Base-by-base conservation (phyloP, 92 coral and sea anemone species). In the Actinostola sp. region DNA sequence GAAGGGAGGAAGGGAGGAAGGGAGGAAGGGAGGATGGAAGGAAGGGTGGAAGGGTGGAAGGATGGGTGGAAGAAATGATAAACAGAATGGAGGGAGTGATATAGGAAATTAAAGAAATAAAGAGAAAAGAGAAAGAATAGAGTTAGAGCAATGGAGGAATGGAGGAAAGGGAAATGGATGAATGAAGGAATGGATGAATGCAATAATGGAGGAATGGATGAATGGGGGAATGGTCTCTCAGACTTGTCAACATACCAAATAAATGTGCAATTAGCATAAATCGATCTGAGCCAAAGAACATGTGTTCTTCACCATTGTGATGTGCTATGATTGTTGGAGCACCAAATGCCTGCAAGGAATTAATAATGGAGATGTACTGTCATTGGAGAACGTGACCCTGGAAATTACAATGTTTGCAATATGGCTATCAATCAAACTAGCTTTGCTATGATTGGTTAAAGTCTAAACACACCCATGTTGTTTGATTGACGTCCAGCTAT, bases 231-330 rank as follows among this genome's bases (percentile, higher is more conserved):
- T 4, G 54, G 9, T 8, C n/a, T 53, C 60, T 9, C 7, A 39
- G 14, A 7, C 14, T 39, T 7, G 25, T 10, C 11, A 9, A 64
- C 92, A 67, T 88, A 93, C 98, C 98, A 19, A 81, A 70, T 29
- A 85, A 36, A 45, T 88, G 86, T 25, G 98, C 93, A 24, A 93
- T 51, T 35, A 85, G 53, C 38, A 79, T 78, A 66, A 90, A 85
- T 45, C 98, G 82, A 83, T 93, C 98, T 0, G 92, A 78, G 31
- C 98, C 98, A 66, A 93, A 93, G 68, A 78, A 93, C 93, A 88
- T 79, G 63, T 93, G 89, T 35, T 86, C 58, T 61, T 90, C 63
- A 10, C 67, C 79, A 52, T 85, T 63, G 48, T 68, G 81, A 60
- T 91, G 79, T 29, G 89, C 98, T 0, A 93, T 85, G 51, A 93